These are phyloP conservation scores for Otocyon megalotis DNA, from an alignment of 2,113 vertebrate genomes.

Conservation along the genomic window DNA sequence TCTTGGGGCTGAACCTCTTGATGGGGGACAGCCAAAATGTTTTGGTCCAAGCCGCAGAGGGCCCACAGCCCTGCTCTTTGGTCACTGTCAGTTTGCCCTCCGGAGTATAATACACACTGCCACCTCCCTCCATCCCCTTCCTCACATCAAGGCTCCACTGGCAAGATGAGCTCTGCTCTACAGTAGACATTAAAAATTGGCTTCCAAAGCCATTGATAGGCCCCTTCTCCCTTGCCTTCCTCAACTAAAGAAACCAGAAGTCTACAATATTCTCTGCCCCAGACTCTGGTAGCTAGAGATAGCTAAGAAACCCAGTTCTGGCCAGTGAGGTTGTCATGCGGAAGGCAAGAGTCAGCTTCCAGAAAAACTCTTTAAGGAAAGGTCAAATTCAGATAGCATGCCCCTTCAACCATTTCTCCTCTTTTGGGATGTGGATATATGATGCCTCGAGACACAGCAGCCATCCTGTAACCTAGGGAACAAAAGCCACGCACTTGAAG, in stretches of 20 bases:
- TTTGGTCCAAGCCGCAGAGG: constrained; percentile 34
- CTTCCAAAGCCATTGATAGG: not conserved
- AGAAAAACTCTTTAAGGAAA: constrained; percentile 9
- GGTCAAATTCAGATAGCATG: not conserved
- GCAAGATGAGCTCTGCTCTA: not conserved
- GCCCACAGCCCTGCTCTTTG: not conserved
- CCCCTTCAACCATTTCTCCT: not conserved
- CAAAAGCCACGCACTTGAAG: not conserved
- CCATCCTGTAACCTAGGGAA: not conserved
- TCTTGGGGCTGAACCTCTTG: not conserved
- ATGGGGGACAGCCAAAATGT: not conserved
- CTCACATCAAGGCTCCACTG: not conserved
- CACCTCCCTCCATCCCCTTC: not conserved
- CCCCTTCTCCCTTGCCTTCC: not conserved
- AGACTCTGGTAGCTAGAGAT: not conserved
- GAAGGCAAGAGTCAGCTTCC: not conserved
- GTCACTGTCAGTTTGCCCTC: not conserved
- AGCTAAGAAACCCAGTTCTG: not conserved
- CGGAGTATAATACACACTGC: not conserved
- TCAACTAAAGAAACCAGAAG: not conserved
- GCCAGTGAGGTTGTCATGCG: not conserved
- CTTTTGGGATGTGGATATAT: not conserved
- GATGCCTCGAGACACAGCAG: not conserved
- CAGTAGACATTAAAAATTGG: not conserved
- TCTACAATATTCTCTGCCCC: not conserved